phyloP scores from a whole-genome alignment of 2,888 invertebrate genomes.

The Thecocarcelia acutangulata region DNA sequence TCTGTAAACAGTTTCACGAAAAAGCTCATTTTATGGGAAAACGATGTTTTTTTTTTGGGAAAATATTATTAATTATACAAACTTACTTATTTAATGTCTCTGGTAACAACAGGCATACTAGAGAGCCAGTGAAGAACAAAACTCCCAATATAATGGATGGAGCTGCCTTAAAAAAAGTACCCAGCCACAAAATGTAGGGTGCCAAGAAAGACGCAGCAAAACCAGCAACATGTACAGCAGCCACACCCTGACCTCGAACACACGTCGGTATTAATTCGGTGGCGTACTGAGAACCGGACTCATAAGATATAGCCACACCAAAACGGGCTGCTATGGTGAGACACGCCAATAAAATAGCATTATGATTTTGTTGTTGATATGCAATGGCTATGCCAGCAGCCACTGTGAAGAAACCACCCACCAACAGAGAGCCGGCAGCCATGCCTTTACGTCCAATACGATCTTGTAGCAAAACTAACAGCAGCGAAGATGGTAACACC shows the following conservation, averaged over 20 bases:
- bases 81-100: constrained; percentile 83
- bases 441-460: constrained; percentile 83
- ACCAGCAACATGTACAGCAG: constrained; percentile 84
- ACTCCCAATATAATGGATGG: constrained; percentile 84
- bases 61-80: not conserved
- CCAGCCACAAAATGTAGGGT: constrained; percentile 83
- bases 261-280: constrained; percentile 85
- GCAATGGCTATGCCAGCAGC: constrained; percentile 82
- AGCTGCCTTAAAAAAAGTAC: constrained; percentile 82
- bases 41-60: not conserved
- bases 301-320: constrained; percentile 85
- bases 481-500: constrained; percentile 83
- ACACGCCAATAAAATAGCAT: constrained; percentile 81
- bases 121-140: constrained; percentile 82
- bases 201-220: constrained; percentile 84
- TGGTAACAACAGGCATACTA: constrained; percentile 84
- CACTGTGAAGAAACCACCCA: constrained; percentile 83
- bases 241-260: constrained; percentile 85
- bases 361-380: constrained; percentile 80
- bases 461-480: constrained; percentile 80
- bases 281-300: constrained; percentile 85
- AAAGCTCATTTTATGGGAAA: too few species aligned
- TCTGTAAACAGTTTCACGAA: too few species aligned
- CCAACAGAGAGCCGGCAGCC: constrained; percentile 83
- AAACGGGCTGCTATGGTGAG: constrained; percentile 83